Base-by-base conservation (phyloP, 2,113 vertebrate species). In the Sebastes schlegelii region DNA sequence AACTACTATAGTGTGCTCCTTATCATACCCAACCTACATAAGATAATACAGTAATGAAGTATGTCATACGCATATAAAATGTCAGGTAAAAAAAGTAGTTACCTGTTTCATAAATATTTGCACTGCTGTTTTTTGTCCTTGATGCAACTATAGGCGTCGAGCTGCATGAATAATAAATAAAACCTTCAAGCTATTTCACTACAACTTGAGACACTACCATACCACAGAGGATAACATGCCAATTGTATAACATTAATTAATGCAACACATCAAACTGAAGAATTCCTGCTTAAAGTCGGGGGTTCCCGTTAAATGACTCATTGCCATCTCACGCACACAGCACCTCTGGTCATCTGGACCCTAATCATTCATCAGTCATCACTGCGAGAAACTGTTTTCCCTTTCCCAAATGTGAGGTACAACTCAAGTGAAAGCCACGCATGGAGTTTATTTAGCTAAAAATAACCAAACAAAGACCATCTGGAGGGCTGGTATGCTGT, bases 391-490 rank as follows among this genome's bases (percentile, higher is more conserved):
- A 70, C 51, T 80, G 77, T 65, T 77, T 87, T 80, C 34, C 76
- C 65, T 55, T 34, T 58, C 54, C 51, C 68, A 61, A 54, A 84
- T 80, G 45, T 85, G 87, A 86, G 73, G 82, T 85, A 86, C 76
- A 81, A 86, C 63, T 84, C 71, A 48, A 83, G 80, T 49, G 64
- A 86, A 84, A 88, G 61, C 23, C 76, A 34, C n/a, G 80, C 66
- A 64, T 51, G 8, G 57, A 45, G 85, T 91, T 92, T 91, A 89
- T 92, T 93, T 87, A 43, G 77, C 94, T 93, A 92, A 93, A 94
- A 92, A 95, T 93, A 95, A 88, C 92, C 86, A 95, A 94, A 94
- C 86, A 92, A 87, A 90, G 86, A 86, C 90, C 92, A 94, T 93
- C 94, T 96, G 94, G 91, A 79, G 60, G 74, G 26, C 83, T 83